Conservation (phyloP, 1,140 invertebrate species). For the Holcopasites calliopsidis region DNA sequence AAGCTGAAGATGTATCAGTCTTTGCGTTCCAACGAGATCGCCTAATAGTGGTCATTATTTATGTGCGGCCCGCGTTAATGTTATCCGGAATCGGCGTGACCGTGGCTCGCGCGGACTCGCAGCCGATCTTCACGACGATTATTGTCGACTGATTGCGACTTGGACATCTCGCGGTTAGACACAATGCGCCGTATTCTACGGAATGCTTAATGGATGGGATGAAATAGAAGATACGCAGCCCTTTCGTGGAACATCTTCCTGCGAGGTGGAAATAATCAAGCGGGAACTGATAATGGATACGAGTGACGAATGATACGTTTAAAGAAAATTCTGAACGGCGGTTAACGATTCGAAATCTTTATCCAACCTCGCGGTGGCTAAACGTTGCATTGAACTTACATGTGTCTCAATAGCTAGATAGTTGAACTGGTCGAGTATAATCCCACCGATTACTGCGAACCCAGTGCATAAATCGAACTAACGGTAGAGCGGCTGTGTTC, state of each 20-base stretch:
- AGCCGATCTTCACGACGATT: constrained; percentile 15
- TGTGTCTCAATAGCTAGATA: constrained; percentile 52
- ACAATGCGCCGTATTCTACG: too few relatives aligned
- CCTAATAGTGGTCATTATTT: constrained; percentile 64
- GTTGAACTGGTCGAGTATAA: constrained; percentile 49
- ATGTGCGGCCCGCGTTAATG: constrained; percentile 53
- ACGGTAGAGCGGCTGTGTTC: constrained; percentile 37
- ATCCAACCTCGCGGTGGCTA: constrained; percentile 54
- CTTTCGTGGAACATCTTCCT: too few relatives aligned
- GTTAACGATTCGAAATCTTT: constrained; percentile 38
- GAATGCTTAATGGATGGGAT: too few relatives aligned
- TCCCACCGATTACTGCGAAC: constrained; percentile 47
- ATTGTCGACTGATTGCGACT: constrained; percentile 4
- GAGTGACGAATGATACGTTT: too few relatives aligned
- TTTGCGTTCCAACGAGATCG: constrained; percentile 63
- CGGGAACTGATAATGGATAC: too few relatives aligned
- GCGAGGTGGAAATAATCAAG: too few relatives aligned
- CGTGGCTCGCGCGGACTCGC: constrained; percentile 14
- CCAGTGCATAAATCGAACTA: constrained; percentile 54
- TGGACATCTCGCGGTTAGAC: background rate
- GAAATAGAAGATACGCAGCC: too few relatives aligned
- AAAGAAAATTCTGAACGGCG: too few relatives aligned
- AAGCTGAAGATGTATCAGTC: constrained; percentile 60
- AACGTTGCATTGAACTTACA: constrained; percentile 52
- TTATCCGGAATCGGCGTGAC: constrained; percentile 55